These are phyloP conservation scores for Toxostoma redivivum DNA, from an alignment of 2,113 vertebrate genomes.

Conservation along the genomic window DNA sequence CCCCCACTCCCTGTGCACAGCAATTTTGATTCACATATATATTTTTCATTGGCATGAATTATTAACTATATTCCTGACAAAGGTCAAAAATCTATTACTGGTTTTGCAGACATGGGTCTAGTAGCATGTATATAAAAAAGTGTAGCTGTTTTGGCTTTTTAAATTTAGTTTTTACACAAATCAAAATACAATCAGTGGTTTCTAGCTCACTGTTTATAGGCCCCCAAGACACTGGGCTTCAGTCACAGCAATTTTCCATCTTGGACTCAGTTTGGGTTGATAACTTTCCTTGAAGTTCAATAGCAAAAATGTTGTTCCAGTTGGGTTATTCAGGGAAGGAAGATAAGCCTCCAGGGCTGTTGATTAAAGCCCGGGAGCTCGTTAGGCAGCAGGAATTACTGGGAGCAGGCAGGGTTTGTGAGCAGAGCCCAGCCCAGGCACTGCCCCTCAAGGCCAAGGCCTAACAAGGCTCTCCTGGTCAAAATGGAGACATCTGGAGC, in stretches of 20 bases:
- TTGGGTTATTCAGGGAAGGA: too few relatives aligned
- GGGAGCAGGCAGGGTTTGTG: fast-evolving
- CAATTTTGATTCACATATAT: too few relatives aligned
- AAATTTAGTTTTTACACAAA: neutral
- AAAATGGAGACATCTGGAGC: neutral
- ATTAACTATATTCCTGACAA: too few relatives aligned
- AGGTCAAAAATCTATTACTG: neutral
- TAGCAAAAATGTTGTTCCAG: too few relatives aligned
- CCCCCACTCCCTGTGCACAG: too few relatives aligned
- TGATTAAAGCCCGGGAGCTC: neutral
- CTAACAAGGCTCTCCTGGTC: neutral
- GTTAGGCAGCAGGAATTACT: neutral
- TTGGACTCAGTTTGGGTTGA: neutral
- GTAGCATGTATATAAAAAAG: neutral
- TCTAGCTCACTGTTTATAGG: neutral
- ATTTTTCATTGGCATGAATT: too few relatives aligned
- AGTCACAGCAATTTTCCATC: neutral
- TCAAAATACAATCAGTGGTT: neutral
- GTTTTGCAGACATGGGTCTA: neutral
- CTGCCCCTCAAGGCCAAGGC: neutral
- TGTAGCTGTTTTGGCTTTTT: neutral
- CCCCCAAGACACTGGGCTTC: fast-evolving
- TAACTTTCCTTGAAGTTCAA: neutral
- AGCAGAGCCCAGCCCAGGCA: fast-evolving
- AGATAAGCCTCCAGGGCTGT: neutral